Percentiles rank a stretch among this genome's conserved stretches.
These are phyloP conservation scores for Sicus ferrugineus DNA, from an alignment of 2,888 invertebrate species.

Conservation along the genomic window DNA sequence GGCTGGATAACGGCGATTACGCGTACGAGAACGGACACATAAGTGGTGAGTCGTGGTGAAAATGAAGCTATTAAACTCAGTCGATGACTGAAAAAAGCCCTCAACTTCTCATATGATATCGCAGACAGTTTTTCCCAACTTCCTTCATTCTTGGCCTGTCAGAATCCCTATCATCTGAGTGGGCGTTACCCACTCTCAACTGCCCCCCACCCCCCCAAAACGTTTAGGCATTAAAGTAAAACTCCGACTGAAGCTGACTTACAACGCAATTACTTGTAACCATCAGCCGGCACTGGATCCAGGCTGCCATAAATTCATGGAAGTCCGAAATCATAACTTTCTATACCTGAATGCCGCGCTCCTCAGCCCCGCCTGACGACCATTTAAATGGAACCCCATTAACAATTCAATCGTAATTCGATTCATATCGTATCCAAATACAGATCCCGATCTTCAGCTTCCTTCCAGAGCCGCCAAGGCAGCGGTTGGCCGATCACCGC, in stretches of 20 bases:
- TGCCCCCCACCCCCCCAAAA: neutral
- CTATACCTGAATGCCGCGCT: neutral
- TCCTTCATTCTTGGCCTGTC: neutral
- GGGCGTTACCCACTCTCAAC: conserved; percentile 21
- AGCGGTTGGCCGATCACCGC: neutral
- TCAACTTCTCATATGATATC: neutral
- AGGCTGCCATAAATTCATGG: neutral
- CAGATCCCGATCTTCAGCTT: conserved; percentile 7
- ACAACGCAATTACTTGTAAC: conserved; percentile 16
- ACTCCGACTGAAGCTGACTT: conserved; percentile 7
- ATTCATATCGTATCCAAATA: conserved; percentile 8
- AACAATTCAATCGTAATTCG: neutral
- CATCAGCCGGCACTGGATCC: neutral
- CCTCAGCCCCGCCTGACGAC: neutral
- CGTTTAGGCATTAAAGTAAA: neutral
- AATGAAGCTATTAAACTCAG: neutral
- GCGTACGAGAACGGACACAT: conserved; percentile 93
- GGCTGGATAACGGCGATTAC: conserved; percentile 92
- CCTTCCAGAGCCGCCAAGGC: neutral
- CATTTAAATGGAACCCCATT: neutral
- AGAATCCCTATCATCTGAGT: too few relatives aligned
- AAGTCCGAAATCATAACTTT: conserved; percentile 18
- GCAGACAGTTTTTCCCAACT: conserved; percentile 13
- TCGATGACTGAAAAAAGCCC: neutral
- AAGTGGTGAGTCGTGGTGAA: conserved; percentile 71